Conservation (phyloP, 2,888 invertebrate species). For the Caenorhabditis becei region DNA sequence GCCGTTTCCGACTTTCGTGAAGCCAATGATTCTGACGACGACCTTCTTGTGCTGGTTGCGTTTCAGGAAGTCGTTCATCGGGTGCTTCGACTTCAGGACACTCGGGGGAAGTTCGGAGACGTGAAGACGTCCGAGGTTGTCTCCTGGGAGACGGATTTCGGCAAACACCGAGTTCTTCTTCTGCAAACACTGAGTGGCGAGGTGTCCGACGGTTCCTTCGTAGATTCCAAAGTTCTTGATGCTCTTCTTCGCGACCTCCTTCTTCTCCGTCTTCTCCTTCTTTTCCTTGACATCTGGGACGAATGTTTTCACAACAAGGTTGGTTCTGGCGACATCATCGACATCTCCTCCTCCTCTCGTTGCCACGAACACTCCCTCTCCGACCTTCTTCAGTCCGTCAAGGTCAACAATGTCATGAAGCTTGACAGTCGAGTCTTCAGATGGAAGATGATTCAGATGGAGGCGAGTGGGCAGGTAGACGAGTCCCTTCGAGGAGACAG, state of each 20-base stretch:
- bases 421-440: constrained; percentile 28
- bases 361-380: constrained; percentile 41
- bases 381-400: constrained; percentile 10
- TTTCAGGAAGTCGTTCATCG: constrained; percentile 56
- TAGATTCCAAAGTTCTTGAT: constrained; percentile 61
- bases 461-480: constrained; percentile 58
- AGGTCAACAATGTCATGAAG: constrained; percentile 34
- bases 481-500: constrained; percentile 43
- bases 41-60: constrained; percentile 56
- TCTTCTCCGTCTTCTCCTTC: neutral
- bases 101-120: constrained; percentile 63
- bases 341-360: constrained; percentile 46
- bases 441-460: constrained; percentile 60
- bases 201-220: constrained; percentile 41
- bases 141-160: constrained; percentile 53
- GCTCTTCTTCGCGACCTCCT: constrained; percentile 12
- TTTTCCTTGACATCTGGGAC: constrained; percentile 9
- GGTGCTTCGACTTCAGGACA: constrained; percentile 36
- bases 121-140: constrained; percentile 65
- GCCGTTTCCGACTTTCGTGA: constrained; percentile 48
- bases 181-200: neutral
- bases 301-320: constrained; percentile 17
- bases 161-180: constrained; percentile 38
- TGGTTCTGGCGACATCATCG: constrained; percentile 51
- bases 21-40: constrained; percentile 60